Evolutionary conservation across 2,888 invertebrate genomes (phyloP), one percentile per base, ranked within the genome.

Genomic region (Diogma glabrata): DNA sequence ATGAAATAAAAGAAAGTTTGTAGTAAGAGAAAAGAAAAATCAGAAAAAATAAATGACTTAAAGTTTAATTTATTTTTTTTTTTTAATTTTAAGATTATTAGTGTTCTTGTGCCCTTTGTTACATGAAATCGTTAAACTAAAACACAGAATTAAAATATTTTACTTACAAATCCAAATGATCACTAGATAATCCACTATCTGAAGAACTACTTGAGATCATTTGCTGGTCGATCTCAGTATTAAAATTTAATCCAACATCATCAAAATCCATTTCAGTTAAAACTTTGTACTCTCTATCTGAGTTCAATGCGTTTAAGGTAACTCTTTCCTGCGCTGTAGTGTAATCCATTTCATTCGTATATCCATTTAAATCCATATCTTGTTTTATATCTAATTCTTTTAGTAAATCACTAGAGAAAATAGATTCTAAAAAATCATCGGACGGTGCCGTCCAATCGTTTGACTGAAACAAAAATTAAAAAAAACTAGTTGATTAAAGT

Each of bases 111-210:
- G n/a, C n/a, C n/a, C n/a, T n/a, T n/a, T n/a, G n/a, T n/a, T n/a
- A n/a, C n/a, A n/a, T n/a, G n/a, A n/a, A n/a, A n/a, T n/a, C n/a
- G n/a, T n/a, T n/a, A n/a, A n/a, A n/a, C n/a, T n/a, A n/a, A n/a
- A n/a, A n/a, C n/a, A 28, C 3, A 36, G 8, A 36, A 36, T n/a
- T 36, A 14, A 14, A 55, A 51, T 12, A 26, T 43, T 52, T 47
- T 51, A 70, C 74, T 74, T 60, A 77, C 75, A 73, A 71, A 59
- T 77, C 76, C 23, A 76, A 70, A 54, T 71, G 76, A 59, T 77
- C 79, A 57, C 80, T 82, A 28, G 81, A 82, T 16, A 82, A 70
- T 48, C 84, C 85, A 60, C 83, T 84, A 64, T 85, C 85, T 1
- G 84, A 84, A 28, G 59, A 58, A 51, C 55, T 58, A 43, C 61